Conservation (phyloP, 2,888 invertebrate species). For the Drosophila quinaria region DNA sequence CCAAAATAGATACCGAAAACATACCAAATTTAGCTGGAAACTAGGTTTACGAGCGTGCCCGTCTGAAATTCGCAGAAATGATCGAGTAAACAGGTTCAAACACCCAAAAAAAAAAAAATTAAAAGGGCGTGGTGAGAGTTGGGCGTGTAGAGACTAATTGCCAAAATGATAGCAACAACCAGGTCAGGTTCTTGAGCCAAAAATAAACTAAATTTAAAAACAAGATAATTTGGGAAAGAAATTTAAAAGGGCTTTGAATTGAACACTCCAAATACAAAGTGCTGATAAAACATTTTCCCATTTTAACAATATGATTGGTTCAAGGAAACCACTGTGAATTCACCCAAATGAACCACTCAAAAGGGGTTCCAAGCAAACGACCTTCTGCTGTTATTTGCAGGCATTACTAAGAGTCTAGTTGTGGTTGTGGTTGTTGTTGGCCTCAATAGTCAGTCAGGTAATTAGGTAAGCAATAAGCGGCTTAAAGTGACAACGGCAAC, state of each 20-base stretch:
- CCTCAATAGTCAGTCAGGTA: constrained; percentile 58
- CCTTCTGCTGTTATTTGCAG: constrained; percentile 35
- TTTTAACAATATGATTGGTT: constrained; percentile 8
- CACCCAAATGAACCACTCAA: constrained; percentile 7
- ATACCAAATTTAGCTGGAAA: constrained; percentile 53
- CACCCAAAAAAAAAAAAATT: constrained; percentile 8
- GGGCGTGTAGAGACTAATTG: constrained; percentile 51
- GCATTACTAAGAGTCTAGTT: constrained; percentile 48
- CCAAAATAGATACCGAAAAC: constrained; percentile 27
- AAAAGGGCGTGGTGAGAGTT: constrained; percentile 34
- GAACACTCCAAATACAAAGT: background rate
- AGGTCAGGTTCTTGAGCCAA: constrained; percentile 25
- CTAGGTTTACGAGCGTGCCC: constrained; percentile 69
- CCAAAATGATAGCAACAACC: constrained; percentile 22
- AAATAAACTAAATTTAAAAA: constrained; percentile 7
- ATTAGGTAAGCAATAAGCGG: constrained; percentile 77
- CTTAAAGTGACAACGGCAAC: constrained; percentile 65
- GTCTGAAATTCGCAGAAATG: constrained; percentile 60
- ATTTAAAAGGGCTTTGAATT: constrained; percentile 2
- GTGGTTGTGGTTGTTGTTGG: constrained; percentile 35
- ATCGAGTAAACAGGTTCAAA: constrained; percentile 24
- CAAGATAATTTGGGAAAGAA: constrained; percentile 5
- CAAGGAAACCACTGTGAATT: constrained; percentile 17
- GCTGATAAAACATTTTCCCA: background rate
- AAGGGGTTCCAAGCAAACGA: constrained; percentile 13